A percentile compares a stretch with the other conserved stretches of the same genome.
Conservation (phyloP, 2,888 invertebrate species). For the Ischnus inquisitorius region DNA sequence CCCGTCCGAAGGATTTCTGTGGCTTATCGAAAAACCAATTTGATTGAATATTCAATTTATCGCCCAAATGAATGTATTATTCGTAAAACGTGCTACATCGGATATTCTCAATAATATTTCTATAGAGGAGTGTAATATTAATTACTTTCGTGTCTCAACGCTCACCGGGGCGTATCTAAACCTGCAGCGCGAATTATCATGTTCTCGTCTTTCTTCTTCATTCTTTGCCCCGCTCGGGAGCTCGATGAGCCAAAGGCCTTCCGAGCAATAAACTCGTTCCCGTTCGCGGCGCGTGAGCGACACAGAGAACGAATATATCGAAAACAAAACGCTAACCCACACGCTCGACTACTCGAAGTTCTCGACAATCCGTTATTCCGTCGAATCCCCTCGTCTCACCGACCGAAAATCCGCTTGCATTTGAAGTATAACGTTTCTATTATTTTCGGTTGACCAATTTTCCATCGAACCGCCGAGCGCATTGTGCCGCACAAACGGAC, state of each 20-base stretch:
- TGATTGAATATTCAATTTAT: too few relatives aligned
- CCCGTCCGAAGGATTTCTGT: not conserved
- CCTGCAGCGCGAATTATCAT: too few relatives aligned
- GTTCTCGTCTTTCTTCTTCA: too few relatives aligned
- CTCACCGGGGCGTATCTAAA: too few relatives aligned
- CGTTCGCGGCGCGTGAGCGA: not conserved
- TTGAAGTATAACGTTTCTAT: conserved; percentile 15
- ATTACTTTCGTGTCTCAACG: conserved; percentile 27
- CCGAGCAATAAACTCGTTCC: conserved; percentile 27
- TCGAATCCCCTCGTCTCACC: conserved; percentile 10
- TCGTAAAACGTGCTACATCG: not conserved
- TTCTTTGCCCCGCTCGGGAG: not conserved
- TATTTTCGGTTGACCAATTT: conserved; percentile 32
- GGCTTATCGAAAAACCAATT: too few relatives aligned
- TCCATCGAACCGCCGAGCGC: not conserved
- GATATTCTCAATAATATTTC: not conserved
- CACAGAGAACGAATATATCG: conserved; percentile 16
- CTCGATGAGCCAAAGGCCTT: not conserved
- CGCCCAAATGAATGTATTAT: too few relatives aligned
- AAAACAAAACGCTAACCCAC: conserved; percentile 24
- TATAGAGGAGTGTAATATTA: conserved; percentile 52
- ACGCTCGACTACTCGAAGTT: not conserved
- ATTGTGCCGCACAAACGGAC: not conserved
- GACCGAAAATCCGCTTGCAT: not conserved
- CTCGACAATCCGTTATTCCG: conserved; percentile 17